Evolutionary conservation across 2,888 invertebrate genomes (phyloP).

Genomic region (Hecatera dysodea): DNA sequence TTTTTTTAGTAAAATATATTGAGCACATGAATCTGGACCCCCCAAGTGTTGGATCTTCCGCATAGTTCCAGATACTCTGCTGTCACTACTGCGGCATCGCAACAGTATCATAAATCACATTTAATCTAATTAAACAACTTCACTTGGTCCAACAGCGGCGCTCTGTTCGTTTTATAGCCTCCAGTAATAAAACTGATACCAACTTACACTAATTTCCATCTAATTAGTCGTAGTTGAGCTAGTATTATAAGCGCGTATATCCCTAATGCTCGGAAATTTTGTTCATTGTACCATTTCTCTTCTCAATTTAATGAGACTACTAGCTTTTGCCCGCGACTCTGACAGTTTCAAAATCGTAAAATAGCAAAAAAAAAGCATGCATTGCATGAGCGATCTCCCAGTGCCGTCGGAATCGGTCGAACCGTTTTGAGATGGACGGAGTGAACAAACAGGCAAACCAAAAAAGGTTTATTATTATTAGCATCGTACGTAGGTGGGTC

Average conservation of each 20-base stretch:
- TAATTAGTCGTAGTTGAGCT: slow-evolving; percentile 46
- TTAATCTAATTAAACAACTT: slow-evolving; percentile 45
- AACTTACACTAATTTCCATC: slow-evolving; percentile 49
- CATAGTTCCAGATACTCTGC: background rate
- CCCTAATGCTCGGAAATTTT: slow-evolving; percentile 30
- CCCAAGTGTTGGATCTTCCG: background rate
- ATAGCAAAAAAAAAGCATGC: no score
- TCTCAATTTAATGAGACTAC: slow-evolving; percentile 22
- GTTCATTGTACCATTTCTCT: slow-evolving; percentile 23
- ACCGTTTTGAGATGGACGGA: no score
- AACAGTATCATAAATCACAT: slow-evolving; percentile 44
- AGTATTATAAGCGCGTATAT: slow-evolving; percentile 9
- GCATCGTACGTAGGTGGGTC: no score
- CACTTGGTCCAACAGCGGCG: slow-evolving; percentile 22
- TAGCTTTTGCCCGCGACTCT: background rate
- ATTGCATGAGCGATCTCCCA: no score
- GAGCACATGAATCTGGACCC: background rate
- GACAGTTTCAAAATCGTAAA: no score
- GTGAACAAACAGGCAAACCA: no score
- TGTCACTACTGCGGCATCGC: background rate
- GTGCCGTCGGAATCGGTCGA: no score
- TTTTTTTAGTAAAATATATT: no score
- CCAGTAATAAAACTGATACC: slow-evolving; percentile 44
- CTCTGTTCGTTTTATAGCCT: slow-evolving; percentile 40
- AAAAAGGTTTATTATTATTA: no score